A percentile compares a stretch with the other conserved stretches of the same genome.
Evolutionary conservation across 2,797 vertebrate genomes (phyloP).

Genomic region (Oreonectes daqikongensis): DNA sequence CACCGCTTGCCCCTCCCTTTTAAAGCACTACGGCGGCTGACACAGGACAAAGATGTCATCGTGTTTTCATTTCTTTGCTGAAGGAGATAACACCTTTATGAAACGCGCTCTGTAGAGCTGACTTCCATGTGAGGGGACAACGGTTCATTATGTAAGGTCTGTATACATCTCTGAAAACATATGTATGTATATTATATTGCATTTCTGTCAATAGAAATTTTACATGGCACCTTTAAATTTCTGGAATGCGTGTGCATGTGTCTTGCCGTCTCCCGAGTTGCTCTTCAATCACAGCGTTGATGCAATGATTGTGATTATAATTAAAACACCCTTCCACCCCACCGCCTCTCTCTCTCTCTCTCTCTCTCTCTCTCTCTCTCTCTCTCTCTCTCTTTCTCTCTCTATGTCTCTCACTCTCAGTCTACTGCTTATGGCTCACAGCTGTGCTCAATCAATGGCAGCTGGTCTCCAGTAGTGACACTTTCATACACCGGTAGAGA

Average conservation of each 20-base stretch:
- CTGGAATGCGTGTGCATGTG: slow-evolving; percentile 54
- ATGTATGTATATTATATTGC: no score
- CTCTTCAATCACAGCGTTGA: slow-evolving; percentile 66
- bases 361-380: background rate
- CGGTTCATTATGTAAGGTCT: no score
- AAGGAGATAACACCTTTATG: no score
- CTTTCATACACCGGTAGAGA: slow-evolving; percentile 22
- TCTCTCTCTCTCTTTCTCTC: slow-evolving; percentile 1
- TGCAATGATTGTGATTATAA: slow-evolving; percentile 68
- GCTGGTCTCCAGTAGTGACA: slow-evolving; percentile 36
- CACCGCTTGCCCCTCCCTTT: no score
- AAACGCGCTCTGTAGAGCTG: no score
- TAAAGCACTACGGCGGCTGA: no score
- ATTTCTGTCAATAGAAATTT: no score
- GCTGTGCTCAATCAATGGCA: slow-evolving; percentile 37
- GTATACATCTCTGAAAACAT: no score
- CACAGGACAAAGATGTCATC: no score
- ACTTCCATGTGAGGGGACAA: no score
- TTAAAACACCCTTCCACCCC: slow-evolving; percentile 62
- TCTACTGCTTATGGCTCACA: slow-evolving; percentile 21
- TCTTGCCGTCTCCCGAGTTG: slow-evolving; percentile 52
- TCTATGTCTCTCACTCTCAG: slow-evolving; percentile 3
- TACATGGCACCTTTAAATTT: no score
- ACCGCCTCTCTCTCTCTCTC: background rate
- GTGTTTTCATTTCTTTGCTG: no score